A percentile compares a stretch with the other conserved stretches of the same genome.
These are phyloP conservation scores for Gambusia yucatana DNA, from an alignment of 2,797 vertebrate genomes.

Conservation along the genomic window DNA sequence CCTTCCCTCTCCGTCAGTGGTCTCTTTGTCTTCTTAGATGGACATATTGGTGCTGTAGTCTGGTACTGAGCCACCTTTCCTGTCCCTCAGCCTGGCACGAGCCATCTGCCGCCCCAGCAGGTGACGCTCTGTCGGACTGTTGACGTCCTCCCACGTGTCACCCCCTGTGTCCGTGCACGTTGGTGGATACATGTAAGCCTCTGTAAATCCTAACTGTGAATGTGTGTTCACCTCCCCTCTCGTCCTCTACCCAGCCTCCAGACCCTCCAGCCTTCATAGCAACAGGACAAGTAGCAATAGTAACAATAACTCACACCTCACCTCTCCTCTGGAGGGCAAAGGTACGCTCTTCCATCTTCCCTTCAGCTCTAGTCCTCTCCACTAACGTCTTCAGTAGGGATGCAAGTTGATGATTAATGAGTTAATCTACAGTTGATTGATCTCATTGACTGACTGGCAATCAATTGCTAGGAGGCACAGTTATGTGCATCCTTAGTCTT, in stretches of 20 bases:
- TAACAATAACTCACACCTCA: constrained; percentile 90
- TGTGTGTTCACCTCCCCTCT: constrained; percentile 56
- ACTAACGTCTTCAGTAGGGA: constrained; percentile 1
- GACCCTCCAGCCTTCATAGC: constrained; percentile 96
- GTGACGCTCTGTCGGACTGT: constrained; percentile 72
- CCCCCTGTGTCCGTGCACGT: constrained; percentile 49
- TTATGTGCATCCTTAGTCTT: no score
- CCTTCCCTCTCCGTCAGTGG: constrained; percentile 12
- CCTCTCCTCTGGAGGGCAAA: constrained; percentile 92
- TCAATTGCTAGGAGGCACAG: no score
- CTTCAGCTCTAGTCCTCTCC: not conserved
- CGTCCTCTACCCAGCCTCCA: constrained; percentile 83
- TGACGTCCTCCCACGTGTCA: constrained; percentile 18
- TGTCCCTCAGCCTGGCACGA: constrained; percentile 69
- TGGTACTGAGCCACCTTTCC: constrained; percentile 73
- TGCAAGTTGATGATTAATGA: no score
- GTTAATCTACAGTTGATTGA: no score
- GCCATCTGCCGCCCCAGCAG: constrained; percentile 81
- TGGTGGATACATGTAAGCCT: constrained; percentile 31
- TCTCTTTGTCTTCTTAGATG: constrained; percentile 65
- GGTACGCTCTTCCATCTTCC: constrained; percentile 80
- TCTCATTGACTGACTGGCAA: no score
- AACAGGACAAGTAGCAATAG: constrained; percentile 96
- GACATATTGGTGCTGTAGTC: constrained; percentile 75
- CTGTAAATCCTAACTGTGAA: constrained; percentile 53